Evolutionary conservation across 2,113 vertebrate genomes (phyloP).

Genomic region (Anoplopoma fimbria): DNA sequence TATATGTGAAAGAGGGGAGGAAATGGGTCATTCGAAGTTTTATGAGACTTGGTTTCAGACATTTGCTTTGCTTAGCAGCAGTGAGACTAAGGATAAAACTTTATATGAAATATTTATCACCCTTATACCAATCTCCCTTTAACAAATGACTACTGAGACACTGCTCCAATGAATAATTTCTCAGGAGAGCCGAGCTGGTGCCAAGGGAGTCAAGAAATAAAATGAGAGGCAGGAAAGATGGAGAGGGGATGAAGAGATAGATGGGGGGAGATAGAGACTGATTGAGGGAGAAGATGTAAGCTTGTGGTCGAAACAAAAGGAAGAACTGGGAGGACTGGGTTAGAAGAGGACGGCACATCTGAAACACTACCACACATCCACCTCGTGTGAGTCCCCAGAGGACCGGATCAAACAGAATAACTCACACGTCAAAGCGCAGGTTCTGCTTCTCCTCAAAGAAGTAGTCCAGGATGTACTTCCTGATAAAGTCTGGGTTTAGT

Average conservation of each 20-base stretch:
- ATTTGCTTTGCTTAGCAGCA: slow-evolving; percentile 61
- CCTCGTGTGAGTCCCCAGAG: slow-evolving; percentile 40
- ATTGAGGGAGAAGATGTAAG: slow-evolving; percentile 30
- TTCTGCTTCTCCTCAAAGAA: slow-evolving; percentile 98
- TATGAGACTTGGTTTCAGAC: slow-evolving; percentile 44
- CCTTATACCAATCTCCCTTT: slow-evolving; percentile 70
- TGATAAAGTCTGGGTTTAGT: slow-evolving; percentile 95
- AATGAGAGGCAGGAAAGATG: slow-evolving; percentile 42
- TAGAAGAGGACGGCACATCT: slow-evolving; percentile 30
- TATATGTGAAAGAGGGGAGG: slow-evolving; percentile 18
- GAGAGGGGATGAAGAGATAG: background rate
- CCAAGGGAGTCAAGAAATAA: slow-evolving; percentile 26
- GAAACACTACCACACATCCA: slow-evolving; percentile 31
- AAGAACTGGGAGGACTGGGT: slow-evolving; percentile 37
- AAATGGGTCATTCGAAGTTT: slow-evolving; percentile 39
- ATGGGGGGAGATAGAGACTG: slow-evolving; percentile 5
- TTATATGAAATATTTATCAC: slow-evolving; percentile 77
- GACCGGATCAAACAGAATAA: slow-evolving; percentile 73
- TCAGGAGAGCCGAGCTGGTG: slow-evolving; percentile 46
- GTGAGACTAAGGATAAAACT: slow-evolving; percentile 75
- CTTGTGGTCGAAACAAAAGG: slow-evolving; percentile 11
- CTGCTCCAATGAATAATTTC: slow-evolving; percentile 76
- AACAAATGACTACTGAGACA: slow-evolving; percentile 68
- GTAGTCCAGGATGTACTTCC: slow-evolving; percentile 95
- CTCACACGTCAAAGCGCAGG: slow-evolving; percentile 97